Base-by-base conservation (phyloP, 30 jellyfish, hydroid and myxozoan species). In the Pelagia noctiluca region DNA sequence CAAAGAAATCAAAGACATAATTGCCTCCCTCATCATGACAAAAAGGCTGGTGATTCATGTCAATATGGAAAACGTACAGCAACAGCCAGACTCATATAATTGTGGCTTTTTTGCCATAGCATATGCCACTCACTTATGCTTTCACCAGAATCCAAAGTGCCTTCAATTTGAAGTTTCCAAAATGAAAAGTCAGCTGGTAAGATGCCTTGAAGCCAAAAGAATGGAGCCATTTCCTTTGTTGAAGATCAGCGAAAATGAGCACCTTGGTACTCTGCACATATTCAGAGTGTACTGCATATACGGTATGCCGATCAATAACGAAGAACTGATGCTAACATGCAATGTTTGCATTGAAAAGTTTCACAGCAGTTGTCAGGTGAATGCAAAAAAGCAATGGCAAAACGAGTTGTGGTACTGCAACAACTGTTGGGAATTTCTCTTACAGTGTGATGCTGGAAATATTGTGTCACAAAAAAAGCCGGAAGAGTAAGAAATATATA, bases 351-450 rank as follows among this genome's bases (percentile, higher is more conserved):
- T 24, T n/a, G 76, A 63, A 63, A 63, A 63, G 76, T 63, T 63
- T 48, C 49, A 63, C 76, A 63, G 76, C 24, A 16, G 31, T 48
- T 63, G 76, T 63, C 76, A 63, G 76, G 16, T 5, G 18, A 31
- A 23, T 57, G 72, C 49, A 63, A 29, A 63, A 63, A n/a, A 63
- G 49, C 76, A 63, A 63, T 63, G 76, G 2, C 76, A 29, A 23
- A 63, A 63, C 31, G 76, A 63, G 24, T 63, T 63, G 76, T 63
- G 76, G 76, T 63, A 63, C 31, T 63, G 76, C 76, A 63, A 48
- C 31, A 48, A 63, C 48, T 63, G 76, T 48, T 63, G 76, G 76
- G 31, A 63, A 63, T 48, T 63, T 23, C 31, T 63, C 26, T 33
- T 16, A 48, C 46, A 29, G 36, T n/a, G 76, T 16, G 76, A 16